Conservation (phyloP, 2,797 vertebrate species). For the Channa striata region DNA sequence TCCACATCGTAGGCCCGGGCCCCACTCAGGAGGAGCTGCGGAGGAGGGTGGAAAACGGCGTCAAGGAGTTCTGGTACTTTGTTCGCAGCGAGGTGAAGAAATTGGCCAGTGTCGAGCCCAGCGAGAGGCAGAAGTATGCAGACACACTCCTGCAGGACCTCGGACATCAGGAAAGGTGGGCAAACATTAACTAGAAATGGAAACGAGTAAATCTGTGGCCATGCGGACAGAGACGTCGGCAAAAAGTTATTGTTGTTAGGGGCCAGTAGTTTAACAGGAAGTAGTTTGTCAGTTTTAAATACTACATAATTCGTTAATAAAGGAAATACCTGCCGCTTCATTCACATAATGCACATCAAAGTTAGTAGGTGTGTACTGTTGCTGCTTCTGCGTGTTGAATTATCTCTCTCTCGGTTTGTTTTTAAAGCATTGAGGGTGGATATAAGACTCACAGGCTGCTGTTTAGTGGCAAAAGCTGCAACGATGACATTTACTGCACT, state of each 20-base stretch:
- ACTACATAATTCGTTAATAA: too few relatives aligned
- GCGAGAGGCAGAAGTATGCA: conserved; percentile 89
- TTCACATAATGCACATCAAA: too few relatives aligned
- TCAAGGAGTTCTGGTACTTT: conserved; percentile 98
- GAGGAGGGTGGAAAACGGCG: conserved; percentile 94
- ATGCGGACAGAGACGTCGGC: not conserved
- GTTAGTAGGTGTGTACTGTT: too few relatives aligned
- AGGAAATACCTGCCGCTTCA: too few relatives aligned
- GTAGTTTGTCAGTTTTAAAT: not conserved
- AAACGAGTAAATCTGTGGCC: not conserved
- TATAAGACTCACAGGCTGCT: not conserved
- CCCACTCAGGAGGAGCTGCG: conserved; percentile 95
- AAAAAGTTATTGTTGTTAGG: not conserved
- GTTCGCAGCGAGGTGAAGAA: conserved; percentile 96
- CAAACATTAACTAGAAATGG: not conserved
- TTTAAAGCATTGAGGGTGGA: not conserved
- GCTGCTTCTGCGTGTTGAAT: too few relatives aligned
- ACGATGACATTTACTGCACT: not conserved
- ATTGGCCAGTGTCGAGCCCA: conserved; percentile 88
- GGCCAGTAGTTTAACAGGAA: not conserved
- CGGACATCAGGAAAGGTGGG: conserved; percentile 97
- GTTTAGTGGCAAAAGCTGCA: conserved; percentile 7
- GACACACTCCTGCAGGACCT: conserved; percentile 94
- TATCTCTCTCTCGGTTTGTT: not conserved
- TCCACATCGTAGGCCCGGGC: conserved; percentile 84